Conservation (phyloP, 2,113 vertebrate species). For the Heloderma charlesbogerti region DNA sequence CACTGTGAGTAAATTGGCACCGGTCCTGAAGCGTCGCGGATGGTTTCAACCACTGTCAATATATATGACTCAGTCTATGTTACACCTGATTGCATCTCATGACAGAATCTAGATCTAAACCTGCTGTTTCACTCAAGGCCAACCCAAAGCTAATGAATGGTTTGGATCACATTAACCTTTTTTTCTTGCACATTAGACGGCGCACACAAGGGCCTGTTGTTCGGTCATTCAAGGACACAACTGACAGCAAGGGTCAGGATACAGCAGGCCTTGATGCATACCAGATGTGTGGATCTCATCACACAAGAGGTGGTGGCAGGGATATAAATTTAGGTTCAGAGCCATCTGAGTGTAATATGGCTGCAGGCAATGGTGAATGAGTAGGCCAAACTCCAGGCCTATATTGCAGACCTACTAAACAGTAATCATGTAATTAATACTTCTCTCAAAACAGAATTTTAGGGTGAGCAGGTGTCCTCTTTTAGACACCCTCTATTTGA, state of each 20-base stretch:
- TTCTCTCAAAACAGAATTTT: too few species aligned
- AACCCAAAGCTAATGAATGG: conserved; percentile 55
- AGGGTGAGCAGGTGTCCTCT: too few species aligned
- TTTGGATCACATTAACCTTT: conserved; percentile 51
- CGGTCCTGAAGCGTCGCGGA: conserved; percentile 62
- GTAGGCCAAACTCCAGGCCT: not conserved
- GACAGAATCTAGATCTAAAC: conserved; percentile 61
- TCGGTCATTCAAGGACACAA: not conserved
- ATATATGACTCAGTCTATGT: conserved; percentile 47
- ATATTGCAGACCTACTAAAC: not conserved
- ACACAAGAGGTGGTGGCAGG: not conserved
- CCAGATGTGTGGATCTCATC: not conserved
- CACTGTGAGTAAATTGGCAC: conserved; percentile 66
- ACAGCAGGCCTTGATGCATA: not conserved
- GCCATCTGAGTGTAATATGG: not conserved
- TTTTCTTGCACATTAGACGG: conserved; percentile 1
- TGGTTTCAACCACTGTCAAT: conserved; percentile 62
- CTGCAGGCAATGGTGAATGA: not conserved
- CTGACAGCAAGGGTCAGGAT: not conserved
- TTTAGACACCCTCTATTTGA: too few species aligned
- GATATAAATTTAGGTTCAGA: conserved; percentile 23
- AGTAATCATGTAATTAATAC: not conserved
- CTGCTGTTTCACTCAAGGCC: conserved; percentile 59
- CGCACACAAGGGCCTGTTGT: conserved; percentile 19
- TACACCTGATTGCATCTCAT: conserved; percentile 67